Base-by-base conservation (phyloP, 2,113 vertebrate species). In the Leiothrix lutea region DNA sequence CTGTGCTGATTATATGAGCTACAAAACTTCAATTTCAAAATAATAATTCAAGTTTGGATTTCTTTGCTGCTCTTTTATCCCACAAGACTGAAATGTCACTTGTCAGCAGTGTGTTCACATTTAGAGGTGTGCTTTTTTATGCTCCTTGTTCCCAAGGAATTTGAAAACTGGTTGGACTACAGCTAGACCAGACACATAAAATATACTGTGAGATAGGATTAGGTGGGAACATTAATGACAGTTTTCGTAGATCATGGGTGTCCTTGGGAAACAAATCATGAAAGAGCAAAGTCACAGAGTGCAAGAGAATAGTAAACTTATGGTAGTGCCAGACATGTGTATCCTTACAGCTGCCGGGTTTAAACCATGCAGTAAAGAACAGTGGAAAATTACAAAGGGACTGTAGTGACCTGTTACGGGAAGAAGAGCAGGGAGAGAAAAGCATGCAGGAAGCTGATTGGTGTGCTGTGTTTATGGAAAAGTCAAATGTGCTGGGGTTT, bases 261-360 rank as follows among this genome's bases (percentile, higher is more conserved):
- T 92, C 92, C 80, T 94, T 72, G 72, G 83, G 78, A 54, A 91
- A 70, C 33, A 72, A 18, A 40, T 92, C 42, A 88, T 83, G 60
- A 81, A 96, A 95, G 65, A 75, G 47, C 3, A 8, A 88, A 48
- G 73, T 91, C 44, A 5, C 29, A 48, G 26, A 80, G 48, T 84
- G 56, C 80, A 86, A 81, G 72, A 57, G 82, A 56, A 57, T 73
- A 51, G 72, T 83, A 73, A 93, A 86, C 79, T 93, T 92, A 24
- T n/a, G 75, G 45, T 80, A 92, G 60, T 31, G n/a, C 11, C 36
- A 73, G 58, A 62, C 53, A 36, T 67, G 28, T 44, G 29, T 72
- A 38, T 89, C 5, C 8, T 45, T 71, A 44, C 40, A 31, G 45
- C 53, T n/a, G 38, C 65, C 31, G 60, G 20, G 33, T 66, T 85